Evolutionary conservation across 2,113 vertebrate genomes (phyloP).

Genomic region (Halichoeres trimaculatus): DNA sequence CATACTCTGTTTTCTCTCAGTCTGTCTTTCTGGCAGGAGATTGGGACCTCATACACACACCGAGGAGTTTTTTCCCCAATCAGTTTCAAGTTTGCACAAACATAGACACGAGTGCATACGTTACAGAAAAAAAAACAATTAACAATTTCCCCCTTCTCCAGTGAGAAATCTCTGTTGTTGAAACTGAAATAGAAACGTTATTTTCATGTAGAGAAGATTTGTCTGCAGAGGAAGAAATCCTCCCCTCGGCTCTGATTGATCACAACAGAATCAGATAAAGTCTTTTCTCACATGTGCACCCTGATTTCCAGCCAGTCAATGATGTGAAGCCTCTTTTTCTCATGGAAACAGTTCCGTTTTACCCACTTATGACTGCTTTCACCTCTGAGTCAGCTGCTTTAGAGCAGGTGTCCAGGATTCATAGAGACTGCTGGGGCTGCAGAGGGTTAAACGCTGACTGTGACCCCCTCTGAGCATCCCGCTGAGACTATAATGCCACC

Average conservation of each 20-base stretch:
- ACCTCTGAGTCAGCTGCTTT: constrained; percentile 36
- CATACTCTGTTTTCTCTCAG: constrained; percentile 59
- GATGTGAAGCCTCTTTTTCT: background rate
- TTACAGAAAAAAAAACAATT: constrained; percentile 24
- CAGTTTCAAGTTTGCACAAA: constrained; percentile 49
- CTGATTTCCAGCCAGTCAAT: background rate
- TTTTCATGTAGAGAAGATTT: background rate
- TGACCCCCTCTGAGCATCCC: constrained; percentile 71
- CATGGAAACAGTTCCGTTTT: constrained; percentile 12
- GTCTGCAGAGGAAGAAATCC: background rate
- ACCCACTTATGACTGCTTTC: constrained; percentile 13
- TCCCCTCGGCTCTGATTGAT: background rate
- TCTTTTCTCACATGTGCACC: background rate
- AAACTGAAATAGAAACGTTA: constrained; percentile 18
- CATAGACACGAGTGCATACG: background rate
- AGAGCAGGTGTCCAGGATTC: constrained; percentile 67
- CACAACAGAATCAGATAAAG: constrained; percentile 4
- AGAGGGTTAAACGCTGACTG: constrained; percentile 70
- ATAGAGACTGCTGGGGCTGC: constrained; percentile 52
- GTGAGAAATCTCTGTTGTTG: constrained; percentile 18
- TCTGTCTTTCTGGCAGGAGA: constrained; percentile 69
- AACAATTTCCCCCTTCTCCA: constrained; percentile 7
- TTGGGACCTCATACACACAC: constrained; percentile 54
- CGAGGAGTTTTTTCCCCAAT: background rate
- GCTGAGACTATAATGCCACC: constrained; percentile 74